phyloP scores from a whole-genome alignment of 2,888 invertebrate genomes.

The Epirrhoe tristata region DNA sequence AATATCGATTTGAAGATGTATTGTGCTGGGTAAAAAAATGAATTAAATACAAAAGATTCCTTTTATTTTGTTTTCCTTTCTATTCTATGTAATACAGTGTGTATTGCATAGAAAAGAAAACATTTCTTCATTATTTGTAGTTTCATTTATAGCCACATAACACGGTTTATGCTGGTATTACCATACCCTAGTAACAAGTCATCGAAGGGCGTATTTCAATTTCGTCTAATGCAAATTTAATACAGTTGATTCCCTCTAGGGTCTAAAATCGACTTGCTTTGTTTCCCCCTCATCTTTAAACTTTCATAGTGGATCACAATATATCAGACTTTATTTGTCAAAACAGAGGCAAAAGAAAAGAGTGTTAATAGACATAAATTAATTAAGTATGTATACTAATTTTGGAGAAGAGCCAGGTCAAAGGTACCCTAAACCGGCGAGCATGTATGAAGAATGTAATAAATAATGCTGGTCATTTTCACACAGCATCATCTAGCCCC shows the following conservation, averaged over 20 bases:
- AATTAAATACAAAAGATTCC: no score
- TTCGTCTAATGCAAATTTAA: constrained; percentile 85
- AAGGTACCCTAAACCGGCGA: no score
- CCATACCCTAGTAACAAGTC: constrained; percentile 67
- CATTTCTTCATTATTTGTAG: background rate
- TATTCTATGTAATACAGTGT: no score
- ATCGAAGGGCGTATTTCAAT: constrained; percentile 84
- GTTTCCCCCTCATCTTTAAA: constrained; percentile 61
- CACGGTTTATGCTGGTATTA: constrained; percentile 12
- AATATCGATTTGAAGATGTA: no score
- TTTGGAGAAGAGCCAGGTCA: no score
- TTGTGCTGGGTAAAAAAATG: no score
- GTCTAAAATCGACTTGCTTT: constrained; percentile 77
- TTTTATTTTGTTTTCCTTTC: no score
- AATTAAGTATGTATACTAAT: no score
- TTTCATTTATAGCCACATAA: constrained; percentile 3
- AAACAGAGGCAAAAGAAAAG: constrained; percentile 6
- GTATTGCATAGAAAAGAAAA: no score
- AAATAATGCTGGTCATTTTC: no score
- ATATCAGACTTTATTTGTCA: constrained; percentile 21
- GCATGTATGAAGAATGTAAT: no score
- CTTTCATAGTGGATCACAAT: constrained; percentile 19
- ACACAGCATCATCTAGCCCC: no score
- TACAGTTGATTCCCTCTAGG: constrained; percentile 76
- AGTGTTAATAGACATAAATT: background rate